A percentile compares a stretch with the other conserved stretches of the same genome.
Evolutionary conservation across 2,888 invertebrate genomes (phyloP).

Genomic region (Pristionchus maxplancki): DNA sequence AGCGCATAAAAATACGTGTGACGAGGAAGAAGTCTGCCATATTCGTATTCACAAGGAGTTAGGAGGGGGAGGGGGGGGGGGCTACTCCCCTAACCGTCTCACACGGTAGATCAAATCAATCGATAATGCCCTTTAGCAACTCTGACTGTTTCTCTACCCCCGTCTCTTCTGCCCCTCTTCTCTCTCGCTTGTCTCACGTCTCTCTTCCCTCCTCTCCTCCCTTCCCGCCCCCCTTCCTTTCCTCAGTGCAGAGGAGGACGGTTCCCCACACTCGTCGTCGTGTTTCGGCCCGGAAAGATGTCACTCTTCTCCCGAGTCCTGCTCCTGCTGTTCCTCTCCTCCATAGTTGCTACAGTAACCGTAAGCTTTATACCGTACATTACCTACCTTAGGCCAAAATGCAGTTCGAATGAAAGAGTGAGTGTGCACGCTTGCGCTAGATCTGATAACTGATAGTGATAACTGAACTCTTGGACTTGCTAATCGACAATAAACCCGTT

Average conservation of each 20-base stretch:
- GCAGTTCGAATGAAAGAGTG: neutral
- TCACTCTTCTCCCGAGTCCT: neutral
- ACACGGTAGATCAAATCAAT: neutral
- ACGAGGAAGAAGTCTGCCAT: no score
- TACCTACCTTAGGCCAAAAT: neutral
- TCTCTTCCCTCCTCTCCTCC: neutral
- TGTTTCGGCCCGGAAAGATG: no score
- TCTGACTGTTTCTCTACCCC: neutral
- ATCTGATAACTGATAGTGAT: neutral
- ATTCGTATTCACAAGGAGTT: no score
- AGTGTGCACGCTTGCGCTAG: neutral
- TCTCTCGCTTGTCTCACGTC: no score
- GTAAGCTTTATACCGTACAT: constrained; percentile 17
- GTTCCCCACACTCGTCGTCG: neutral
- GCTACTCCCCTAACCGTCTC: no score
- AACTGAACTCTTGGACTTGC: no score
- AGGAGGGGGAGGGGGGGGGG: no score
- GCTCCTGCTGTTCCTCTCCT: neutral
- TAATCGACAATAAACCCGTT: neutral
- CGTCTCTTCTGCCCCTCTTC: neutral
- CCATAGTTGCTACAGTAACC: neutral
- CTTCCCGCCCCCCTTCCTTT: no score
- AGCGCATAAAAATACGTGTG: no score
- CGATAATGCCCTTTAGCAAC: neutral
- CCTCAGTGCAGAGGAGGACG: neutral